Evolutionary conservation across 2,113 vertebrate genomes (phyloP).

Genomic region (Ptilorrhoa leucosticta): DNA sequence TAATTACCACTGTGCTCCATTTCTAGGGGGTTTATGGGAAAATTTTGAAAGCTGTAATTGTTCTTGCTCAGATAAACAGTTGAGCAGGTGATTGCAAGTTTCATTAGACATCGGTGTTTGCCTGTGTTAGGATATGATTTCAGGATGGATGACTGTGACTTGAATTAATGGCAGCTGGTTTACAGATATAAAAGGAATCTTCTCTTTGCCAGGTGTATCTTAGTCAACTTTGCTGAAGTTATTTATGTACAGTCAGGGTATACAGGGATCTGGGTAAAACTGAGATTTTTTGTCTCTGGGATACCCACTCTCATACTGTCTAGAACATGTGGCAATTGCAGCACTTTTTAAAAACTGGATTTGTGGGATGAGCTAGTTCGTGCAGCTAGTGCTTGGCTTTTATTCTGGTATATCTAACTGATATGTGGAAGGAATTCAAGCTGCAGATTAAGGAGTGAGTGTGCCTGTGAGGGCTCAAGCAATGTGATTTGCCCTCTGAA

Average conservation of each 20-base stretch:
- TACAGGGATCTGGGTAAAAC: neutral
- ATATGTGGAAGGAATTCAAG: slow-evolving; percentile 9
- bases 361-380: neutral
- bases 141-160: neutral
- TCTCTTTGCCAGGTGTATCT: neutral
- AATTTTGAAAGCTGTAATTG: neutral
- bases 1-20: neutral
- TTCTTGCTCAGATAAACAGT: neutral
- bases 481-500: neutral
- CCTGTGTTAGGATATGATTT: neutral
- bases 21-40: neutral
- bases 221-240: neutral
- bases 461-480: neutral
- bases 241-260: neutral
- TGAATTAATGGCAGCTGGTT: neutral
- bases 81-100: neutral
- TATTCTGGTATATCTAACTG: neutral
- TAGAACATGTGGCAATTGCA: neutral
- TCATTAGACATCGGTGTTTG: neutral
- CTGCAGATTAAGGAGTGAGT: neutral
- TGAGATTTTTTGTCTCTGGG: neutral
- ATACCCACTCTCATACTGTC: neutral
- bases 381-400: neutral
- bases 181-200: neutral
- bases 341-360: neutral